Conservation (phyloP, 2,113 vertebrate genomes). For the Tonatia bakeri region DNA sequence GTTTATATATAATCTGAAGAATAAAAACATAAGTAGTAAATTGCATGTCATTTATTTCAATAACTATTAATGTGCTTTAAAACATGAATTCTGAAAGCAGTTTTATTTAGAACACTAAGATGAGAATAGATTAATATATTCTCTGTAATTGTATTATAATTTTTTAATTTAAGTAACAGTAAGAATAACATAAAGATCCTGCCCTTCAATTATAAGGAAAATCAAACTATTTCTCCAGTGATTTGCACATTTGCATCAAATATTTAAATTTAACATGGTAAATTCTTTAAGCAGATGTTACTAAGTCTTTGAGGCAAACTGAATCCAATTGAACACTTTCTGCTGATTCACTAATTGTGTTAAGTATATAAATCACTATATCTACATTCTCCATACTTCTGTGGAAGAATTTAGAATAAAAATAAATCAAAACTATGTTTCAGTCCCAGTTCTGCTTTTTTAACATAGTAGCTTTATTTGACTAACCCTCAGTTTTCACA, state of each 20-base stretch:
- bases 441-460: background rate
- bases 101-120: background rate
- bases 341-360: background rate
- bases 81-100: constrained; percentile 22
- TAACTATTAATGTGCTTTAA: background rate
- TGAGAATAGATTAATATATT: background rate
- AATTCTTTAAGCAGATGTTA: constrained; percentile 11
- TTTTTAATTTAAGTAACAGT: background rate
- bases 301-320: constrained; percentile 9
- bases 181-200: constrained; percentile 29
- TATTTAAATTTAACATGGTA: constrained; percentile 38
- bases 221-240: background rate
- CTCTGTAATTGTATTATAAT: background rate
- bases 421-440: background rate
- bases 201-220: background rate
- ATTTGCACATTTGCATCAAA: constrained; percentile 20
- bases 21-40: background rate
- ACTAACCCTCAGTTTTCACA: background rate
- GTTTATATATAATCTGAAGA: constrained; percentile 30
- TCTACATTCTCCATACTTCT: background rate
- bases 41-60: background rate
- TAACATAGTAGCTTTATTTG: background rate
- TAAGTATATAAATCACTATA: background rate
- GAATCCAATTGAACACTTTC: background rate
- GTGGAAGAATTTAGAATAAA: background rate